Evolutionary conservation across 64 coral and sea anemone species (phyloP).

Genomic region (Montipora foliosa): DNA sequence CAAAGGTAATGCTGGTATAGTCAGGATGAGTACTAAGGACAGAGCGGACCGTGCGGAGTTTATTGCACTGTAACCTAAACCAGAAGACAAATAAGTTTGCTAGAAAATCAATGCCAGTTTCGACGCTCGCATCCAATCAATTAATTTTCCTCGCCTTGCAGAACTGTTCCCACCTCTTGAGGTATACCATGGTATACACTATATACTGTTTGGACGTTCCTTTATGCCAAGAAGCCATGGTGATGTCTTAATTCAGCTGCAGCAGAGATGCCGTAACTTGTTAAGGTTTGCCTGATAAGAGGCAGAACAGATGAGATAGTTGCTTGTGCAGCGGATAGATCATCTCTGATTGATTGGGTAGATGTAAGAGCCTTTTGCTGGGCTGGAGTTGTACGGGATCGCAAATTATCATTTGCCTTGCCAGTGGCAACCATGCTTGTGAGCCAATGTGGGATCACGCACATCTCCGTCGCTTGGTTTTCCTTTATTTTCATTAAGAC

Average conservation of each 20-base stretch:
- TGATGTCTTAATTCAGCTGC: conserved; percentile 24
- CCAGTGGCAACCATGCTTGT: conserved; percentile 2
- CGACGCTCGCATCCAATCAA: background rate
- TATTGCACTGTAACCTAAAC: conserved; percentile 66
- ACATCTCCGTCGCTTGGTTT: background rate
- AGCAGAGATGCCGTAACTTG: background rate
- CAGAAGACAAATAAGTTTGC: background rate
- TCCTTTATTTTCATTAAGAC: background rate
- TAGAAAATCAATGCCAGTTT: conserved; percentile 45
- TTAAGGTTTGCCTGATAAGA: conserved; percentile 36
- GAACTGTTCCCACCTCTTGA: conserved; percentile 2
- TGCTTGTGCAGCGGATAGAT: conserved; percentile 30
- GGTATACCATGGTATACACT: background rate
- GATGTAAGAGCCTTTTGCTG: background rate
- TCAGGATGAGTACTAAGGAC: background rate
- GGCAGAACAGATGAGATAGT: conserved; percentile 27
- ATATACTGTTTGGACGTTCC: conserved; percentile 33
- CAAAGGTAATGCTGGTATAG: background rate
- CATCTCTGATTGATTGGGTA: background rate
- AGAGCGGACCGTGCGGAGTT: conserved; percentile 56
- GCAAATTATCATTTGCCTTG: background rate
- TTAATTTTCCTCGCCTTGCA: background rate
- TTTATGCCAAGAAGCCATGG: conserved; percentile 38
- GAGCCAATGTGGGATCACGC: background rate
- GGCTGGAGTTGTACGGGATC: background rate